These are phyloP conservation scores for Cotesia glomerata DNA, from an alignment of 1,140 invertebrate genomes.

Conservation along the genomic window DNA sequence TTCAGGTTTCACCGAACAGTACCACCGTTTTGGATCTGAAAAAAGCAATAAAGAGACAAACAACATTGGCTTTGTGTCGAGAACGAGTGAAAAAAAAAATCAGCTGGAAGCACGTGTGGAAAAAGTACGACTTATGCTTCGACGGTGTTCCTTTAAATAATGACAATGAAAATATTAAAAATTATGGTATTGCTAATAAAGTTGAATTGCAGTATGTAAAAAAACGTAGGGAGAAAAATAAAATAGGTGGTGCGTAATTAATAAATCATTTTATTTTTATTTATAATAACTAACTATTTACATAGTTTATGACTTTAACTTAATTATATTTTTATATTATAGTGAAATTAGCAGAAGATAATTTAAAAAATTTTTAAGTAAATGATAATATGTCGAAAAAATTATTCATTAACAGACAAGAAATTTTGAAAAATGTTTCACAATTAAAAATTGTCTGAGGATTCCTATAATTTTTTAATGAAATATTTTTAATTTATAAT, in stretches of 20 bases:
- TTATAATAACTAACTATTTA: background rate
- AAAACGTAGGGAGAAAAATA: slow-evolving; percentile 49
- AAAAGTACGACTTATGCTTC: slow-evolving; percentile 50
- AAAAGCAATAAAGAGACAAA: slow-evolving; percentile 55
- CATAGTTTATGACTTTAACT: background rate
- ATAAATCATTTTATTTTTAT: slow-evolving; percentile 15
- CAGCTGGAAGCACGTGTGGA: slow-evolving; percentile 61
- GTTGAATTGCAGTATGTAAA: slow-evolving; percentile 50
- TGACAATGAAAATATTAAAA: slow-evolving; percentile 52
- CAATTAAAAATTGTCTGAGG: too few relatives aligned
- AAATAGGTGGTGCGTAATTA: background rate
- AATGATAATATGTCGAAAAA: too few relatives aligned
- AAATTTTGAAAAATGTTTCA: too few relatives aligned
- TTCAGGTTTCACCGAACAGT: slow-evolving; percentile 51
- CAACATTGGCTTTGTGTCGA: slow-evolving; percentile 51
- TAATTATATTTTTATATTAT: background rate
- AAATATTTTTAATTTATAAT: too few relatives aligned
- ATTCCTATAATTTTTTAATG: too few relatives aligned
- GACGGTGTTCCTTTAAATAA: slow-evolving; percentile 42
- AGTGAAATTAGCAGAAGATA: too few relatives aligned
- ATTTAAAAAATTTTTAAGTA: too few relatives aligned
- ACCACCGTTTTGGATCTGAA: slow-evolving; percentile 57
- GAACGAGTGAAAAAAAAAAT: slow-evolving; percentile 54
- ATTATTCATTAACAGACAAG: too few relatives aligned
- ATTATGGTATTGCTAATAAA: slow-evolving; percentile 55